Conservation (phyloP, 2,113 vertebrate species). For the Heterocephalus glaber region DNA sequence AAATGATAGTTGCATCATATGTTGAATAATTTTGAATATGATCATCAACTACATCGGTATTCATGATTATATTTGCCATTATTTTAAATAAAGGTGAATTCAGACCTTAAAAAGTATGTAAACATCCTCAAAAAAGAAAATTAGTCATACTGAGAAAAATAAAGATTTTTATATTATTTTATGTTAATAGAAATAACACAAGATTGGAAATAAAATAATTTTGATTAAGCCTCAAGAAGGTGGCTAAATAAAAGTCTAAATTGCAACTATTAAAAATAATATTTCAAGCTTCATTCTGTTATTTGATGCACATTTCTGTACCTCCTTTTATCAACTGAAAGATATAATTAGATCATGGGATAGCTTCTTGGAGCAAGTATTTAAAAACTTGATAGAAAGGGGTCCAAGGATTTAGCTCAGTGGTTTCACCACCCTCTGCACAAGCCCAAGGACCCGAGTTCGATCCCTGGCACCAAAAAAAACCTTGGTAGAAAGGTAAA, state of each 20-base stretch:
- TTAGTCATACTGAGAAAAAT: background rate
- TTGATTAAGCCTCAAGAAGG: background rate
- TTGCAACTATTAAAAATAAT: background rate
- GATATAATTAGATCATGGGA: background rate
- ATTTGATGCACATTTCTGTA: background rate
- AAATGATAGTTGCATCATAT: background rate
- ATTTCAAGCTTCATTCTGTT: constrained; percentile 12
- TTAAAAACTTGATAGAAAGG: background rate
- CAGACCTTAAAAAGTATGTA: background rate
- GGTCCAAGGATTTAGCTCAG: too few relatives aligned
- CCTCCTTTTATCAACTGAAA: constrained; percentile 14
- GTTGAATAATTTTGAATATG: background rate
- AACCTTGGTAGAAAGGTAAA: background rate
- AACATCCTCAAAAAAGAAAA: constrained; percentile 36
- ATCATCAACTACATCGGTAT: background rate
- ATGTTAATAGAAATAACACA: background rate
- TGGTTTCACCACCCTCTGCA: too few relatives aligned
- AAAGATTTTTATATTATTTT: background rate
- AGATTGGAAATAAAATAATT: constrained; percentile 1
- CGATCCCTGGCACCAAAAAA: too few relatives aligned
- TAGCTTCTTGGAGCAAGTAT: constrained; percentile 22
- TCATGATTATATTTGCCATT: constrained; percentile 1
- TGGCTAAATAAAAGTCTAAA: background rate
- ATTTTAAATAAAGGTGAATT: constrained; percentile 49
- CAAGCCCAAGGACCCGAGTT: too few relatives aligned